Evolutionary conservation across 2,113 vertebrate species (phyloP), one percentile per base, ranked within the genome.

Genomic region (Saccopteryx leptura): DNA sequence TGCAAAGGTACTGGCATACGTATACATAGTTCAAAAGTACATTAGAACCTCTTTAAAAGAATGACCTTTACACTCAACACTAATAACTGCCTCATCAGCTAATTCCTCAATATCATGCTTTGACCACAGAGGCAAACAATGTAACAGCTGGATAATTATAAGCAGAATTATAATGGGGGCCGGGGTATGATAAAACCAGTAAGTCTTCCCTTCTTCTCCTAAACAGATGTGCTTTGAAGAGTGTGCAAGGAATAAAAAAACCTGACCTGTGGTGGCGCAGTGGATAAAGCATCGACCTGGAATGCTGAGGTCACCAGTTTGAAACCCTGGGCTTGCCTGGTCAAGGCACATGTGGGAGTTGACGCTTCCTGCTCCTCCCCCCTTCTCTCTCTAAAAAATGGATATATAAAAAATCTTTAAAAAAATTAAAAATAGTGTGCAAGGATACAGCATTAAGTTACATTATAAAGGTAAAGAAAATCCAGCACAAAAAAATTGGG

Each of bases 391-490:
- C 39, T 39, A 39, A 39, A 39, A 39, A 39, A 39, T 39, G 39
- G 39, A 39, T 39, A 39, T 39, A 39, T 39, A 39, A 39, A 39
- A 39, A 39, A 39, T 39, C 39, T 39, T 39, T 39, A 39, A 39
- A 39, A 39, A 39, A 39, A 39, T 39, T 39, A 3, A 39, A 39
- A 39, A 39, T 39, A 89, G 65, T 5, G 9, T 21, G 2, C 50
- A 50, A 84, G 33, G 79, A 21, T 19, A 86, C 68, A 52, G 46
- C 56, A 58, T 2, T 46, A 63, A 82, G 46, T 66, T 75, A 80
- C 19, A 50, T 95, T 12, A 75, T 78, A 72, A 91, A 87, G 13
- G 9, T 71, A 66, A 94, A 84, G 39, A 39, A 92, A 84, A 72
- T 63, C 58, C 60, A 81, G 66, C 48, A 68, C 61, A 14, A 63